phyloP scores from a whole-genome alignment of 2,113 vertebrate genomes.

The Hippopotamus amphibius region DNA sequence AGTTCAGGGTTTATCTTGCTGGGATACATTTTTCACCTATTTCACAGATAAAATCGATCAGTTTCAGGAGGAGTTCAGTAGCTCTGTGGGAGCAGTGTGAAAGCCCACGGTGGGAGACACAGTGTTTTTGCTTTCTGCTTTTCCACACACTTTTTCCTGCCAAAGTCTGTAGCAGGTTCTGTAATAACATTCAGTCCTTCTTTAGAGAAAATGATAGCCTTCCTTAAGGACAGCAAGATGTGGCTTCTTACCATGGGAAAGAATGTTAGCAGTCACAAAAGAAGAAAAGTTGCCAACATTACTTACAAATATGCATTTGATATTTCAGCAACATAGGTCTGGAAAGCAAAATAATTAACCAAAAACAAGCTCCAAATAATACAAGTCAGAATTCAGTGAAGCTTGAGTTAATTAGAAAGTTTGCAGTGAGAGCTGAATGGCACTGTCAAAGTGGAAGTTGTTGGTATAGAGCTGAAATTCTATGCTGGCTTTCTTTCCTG shows the following conservation, averaged over 20 bases:
- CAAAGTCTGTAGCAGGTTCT: background rate
- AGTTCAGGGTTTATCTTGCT: slow-evolving; percentile 36
- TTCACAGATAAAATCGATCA: slow-evolving; percentile 53
- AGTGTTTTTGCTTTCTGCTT: slow-evolving; percentile 9
- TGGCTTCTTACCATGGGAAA: background rate
- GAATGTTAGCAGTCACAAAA: background rate
- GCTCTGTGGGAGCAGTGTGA: background rate
- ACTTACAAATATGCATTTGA: background rate
- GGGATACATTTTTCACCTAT: slow-evolving; percentile 41
- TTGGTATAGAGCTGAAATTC: background rate
- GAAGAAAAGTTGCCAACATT: background rate
- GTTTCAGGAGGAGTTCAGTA: slow-evolving; percentile 27
- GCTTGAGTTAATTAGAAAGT: background rate
- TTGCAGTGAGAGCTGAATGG: background rate
- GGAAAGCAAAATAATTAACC: slow-evolving; percentile 37
- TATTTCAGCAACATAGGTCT: background rate
- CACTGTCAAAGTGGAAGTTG: background rate
- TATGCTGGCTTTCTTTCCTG: background rate
- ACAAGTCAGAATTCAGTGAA: background rate
- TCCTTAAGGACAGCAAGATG: background rate
- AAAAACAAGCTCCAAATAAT: background rate
- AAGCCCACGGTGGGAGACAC: background rate
- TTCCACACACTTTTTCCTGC: background rate
- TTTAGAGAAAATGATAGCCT: background rate
- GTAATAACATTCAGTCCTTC: background rate